These are phyloP conservation scores for Amniataba percoides DNA, from an alignment of 2,797 vertebrate species.

Conservation along the genomic window DNA sequence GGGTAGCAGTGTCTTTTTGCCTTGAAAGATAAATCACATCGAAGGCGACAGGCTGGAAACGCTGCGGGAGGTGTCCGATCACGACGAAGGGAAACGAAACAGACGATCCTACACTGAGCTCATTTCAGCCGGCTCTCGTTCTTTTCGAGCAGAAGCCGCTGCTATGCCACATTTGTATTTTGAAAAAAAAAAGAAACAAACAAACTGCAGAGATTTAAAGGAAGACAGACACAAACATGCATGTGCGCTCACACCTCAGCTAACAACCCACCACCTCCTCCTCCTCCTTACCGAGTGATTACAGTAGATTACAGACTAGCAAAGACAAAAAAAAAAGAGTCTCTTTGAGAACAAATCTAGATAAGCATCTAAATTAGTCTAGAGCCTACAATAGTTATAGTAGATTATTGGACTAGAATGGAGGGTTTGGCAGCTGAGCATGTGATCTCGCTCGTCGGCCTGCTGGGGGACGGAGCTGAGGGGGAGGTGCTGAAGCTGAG, in stretches of 20 bases:
- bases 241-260: constrained; percentile 73
- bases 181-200: not conserved
- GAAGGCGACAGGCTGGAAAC: constrained; percentile 44
- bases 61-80: constrained; percentile 63
- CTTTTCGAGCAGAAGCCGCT: constrained; percentile 45
- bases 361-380: constrained; percentile 51
- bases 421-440: constrained; percentile 39
- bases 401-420: constrained; percentile 49
- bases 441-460: constrained; percentile 39
- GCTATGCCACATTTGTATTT: constrained; percentile 49
- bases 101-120: constrained; percentile 57
- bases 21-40: constrained; percentile 54
- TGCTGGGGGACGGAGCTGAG: constrained; percentile 55
- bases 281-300: constrained; percentile 36
- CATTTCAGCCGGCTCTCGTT: constrained; percentile 54
- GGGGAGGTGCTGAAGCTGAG: constrained; percentile 65
- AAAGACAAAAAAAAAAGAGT: constrained; percentile 29
- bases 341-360: constrained; percentile 50
- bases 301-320: constrained; percentile 47
- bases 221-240: constrained; percentile 70
- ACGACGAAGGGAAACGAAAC: constrained; percentile 40
- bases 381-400: constrained; percentile 58
- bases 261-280: constrained; percentile 58
- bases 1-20: constrained; percentile 63
- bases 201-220: constrained; percentile 52